phyloP scores from a whole-genome alignment of 2,888 invertebrate genomes.

The Campopleginae sp. region DNA sequence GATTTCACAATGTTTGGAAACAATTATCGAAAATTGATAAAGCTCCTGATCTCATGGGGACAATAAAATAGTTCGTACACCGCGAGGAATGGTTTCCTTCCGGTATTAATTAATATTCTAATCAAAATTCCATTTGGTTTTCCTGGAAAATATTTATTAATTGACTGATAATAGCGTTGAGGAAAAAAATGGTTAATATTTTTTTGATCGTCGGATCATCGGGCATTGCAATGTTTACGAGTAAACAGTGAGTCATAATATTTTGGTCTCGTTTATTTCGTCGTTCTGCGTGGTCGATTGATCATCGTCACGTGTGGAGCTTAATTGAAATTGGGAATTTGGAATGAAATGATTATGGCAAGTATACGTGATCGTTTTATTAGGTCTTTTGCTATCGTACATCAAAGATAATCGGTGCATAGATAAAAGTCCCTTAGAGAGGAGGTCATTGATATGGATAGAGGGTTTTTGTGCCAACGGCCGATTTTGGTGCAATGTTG shows the following conservation, averaged over 20 bases:
- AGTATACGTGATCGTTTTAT: constrained; percentile 70
- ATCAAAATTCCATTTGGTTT: background rate
- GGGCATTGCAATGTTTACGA: background rate
- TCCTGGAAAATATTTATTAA: no score
- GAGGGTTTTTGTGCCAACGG: constrained; percentile 65
- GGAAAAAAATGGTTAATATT: background rate
- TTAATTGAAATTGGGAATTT: constrained; percentile 70
- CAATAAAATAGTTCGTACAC: background rate
- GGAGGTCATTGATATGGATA: constrained; percentile 75
- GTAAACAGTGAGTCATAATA: background rate
- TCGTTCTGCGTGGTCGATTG: background rate
- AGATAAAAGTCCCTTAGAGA: constrained; percentile 53
- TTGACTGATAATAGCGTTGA: no score
- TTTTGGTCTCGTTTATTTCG: background rate
- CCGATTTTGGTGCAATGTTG: constrained; percentile 66
- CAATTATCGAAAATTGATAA: background rate
- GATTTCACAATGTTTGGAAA: background rate
- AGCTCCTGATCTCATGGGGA: background rate
- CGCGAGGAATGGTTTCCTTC: background rate
- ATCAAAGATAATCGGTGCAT: constrained; percentile 61
- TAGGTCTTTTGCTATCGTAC: constrained; percentile 58
- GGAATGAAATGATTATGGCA: constrained; percentile 49
- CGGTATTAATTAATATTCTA: background rate
- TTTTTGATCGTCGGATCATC: background rate
- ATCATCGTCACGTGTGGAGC: constrained; percentile 41